Base-by-base conservation (phyloP, 2,888 invertebrate species). In the Flabesymbios commensalis region DNA sequence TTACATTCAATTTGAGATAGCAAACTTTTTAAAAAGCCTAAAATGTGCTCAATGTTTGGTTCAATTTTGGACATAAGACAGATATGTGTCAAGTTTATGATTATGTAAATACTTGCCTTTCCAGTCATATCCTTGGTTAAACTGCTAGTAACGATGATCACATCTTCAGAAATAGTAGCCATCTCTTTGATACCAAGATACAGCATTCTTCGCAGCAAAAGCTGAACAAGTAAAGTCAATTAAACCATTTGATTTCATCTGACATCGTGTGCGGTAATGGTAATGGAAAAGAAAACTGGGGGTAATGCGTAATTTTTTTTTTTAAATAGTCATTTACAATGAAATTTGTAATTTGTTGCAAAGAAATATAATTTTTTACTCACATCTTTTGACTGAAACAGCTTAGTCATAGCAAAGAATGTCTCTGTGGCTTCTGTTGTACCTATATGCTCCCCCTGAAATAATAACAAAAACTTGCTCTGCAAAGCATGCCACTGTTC, bases 101-200 rank as follows among this genome's bases (percentile, higher is more conserved):
- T 14, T 10, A 36, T 36, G 39, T 14, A 10, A 36, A 17, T n/a
- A 29, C 55, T 24, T 45, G 68, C 68, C 58, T 65, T 82, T 0
- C 94, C 95, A 10, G 96, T 98, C 97, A 98, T 98, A 78, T 98
- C 98, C 84, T 97, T 97, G 1, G 97, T 98, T 68, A 98, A 84
- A 68, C 94, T 94, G 81, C 85, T 85, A 1, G 99, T 99, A 0
- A 99, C 99, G 74, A 99, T 99, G 71, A 99, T 99, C 3, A 99
- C 98, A 88, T 99, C 98, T 79, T 99, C 96, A 0, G 99, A 96
- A 58, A 95, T 87, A 0, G 89, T 88, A 75, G 96, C 93, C 73
- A 99, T 84, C 78, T 99, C 98, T 80, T 99, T 86, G 68, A 87
- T 85, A 19, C 95, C 96, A 59, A 99, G 85, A 79, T 99, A 99